These are phyloP conservation scores for Tachycineta bicolor DNA, from an alignment of 2,113 vertebrate genomes.

Conservation along the genomic window DNA sequence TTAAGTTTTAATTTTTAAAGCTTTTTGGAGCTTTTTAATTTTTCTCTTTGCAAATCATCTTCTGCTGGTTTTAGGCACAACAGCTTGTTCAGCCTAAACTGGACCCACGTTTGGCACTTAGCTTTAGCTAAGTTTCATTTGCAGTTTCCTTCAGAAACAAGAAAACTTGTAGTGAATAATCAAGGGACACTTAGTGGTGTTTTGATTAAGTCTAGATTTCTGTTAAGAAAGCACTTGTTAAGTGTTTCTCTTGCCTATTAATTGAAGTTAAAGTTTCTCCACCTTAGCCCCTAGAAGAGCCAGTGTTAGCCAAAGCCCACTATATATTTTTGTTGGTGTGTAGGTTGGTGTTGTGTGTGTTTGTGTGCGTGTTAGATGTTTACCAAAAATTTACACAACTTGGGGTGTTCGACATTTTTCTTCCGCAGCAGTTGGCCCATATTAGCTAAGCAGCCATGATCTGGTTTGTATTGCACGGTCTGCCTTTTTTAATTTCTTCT, in stretches of 20 bases:
- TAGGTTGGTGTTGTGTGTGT: slow-evolving; percentile 87
- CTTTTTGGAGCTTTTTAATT: neutral
- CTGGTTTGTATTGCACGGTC: slow-evolving; percentile 99
- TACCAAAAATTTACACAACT: slow-evolving; percentile 97
- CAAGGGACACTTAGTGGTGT: neutral
- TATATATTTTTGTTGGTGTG: slow-evolving; percentile 68
- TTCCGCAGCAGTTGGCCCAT: slow-evolving; percentile 99
- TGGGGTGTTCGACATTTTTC: slow-evolving; percentile 99
- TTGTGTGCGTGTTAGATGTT: slow-evolving; percentile 91
- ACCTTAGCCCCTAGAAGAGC: neutral
- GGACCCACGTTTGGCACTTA: neutral
- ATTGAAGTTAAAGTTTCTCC: neutral
- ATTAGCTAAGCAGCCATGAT: slow-evolving; percentile 99
- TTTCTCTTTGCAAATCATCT: neutral
- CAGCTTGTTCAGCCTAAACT: slow-evolving; percentile 24
- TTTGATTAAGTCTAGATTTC: neutral
- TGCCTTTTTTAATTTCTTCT: slow-evolving; percentile 90
- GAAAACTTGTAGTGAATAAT: neutral
- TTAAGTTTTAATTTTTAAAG: neutral
- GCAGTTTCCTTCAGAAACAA: neutral
- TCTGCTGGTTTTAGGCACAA: neutral
- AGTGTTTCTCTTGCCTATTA: neutral
- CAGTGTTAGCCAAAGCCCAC: slow-evolving; percentile 52
- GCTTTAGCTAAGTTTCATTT: neutral
- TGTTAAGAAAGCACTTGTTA: neutral